Base-by-base conservation (phyloP, 1,140 invertebrate species). In the Archegozetes longisetosus region DNA sequence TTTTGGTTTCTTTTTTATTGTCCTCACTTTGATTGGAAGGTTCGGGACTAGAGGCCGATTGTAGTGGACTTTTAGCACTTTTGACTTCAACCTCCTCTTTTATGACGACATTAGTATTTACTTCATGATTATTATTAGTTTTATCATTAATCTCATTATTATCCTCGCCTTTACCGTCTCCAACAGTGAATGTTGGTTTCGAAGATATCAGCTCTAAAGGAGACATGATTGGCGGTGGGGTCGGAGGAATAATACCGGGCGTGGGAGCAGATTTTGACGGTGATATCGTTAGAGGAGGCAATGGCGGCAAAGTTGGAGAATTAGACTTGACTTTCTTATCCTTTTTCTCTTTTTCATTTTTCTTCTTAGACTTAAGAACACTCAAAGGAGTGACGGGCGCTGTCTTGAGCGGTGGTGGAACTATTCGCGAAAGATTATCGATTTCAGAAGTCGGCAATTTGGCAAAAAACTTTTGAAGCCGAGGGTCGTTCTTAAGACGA, bases 401-500 rank as follows among this genome's bases (percentile, higher is more conserved):
- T 40, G 32, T 40, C 17, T 40, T 40, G 6, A 40, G 17, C 32
- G 32, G 32, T 40, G 32, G 32, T 17, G 32, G 32, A 9, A 40
- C 32, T 9, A 40, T 40, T 9, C 32, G 32, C 6, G 32, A 40
- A 6, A 40, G 32, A 40, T 40, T 40, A 9, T 40, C 32, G 6
- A 40, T 6, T 9, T 17, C 32, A 6, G 32, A 9, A 40, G 6
- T 40, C 32, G 6, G 6, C 32, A 40, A 17, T 9, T 40, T 58
- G 24, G 26, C 3, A 55, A 64, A 59, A 29, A 57, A 65, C 51
- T 64, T 66, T 17, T 62, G 55, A 29, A 67, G 49, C 13, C 66
- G 61, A 17, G 66, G 66, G 64, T 67, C 66, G 50, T 63, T 64
- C 4, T 62, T 59, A 3, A 66, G 28, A 20, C 55, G 61, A 12